A percentile compares a stretch with the other conserved stretches of the same genome.
Evolutionary conservation across 1,140 invertebrate genomes (phyloP).

Genomic region (Aphaenogaster ashmeadi): DNA sequence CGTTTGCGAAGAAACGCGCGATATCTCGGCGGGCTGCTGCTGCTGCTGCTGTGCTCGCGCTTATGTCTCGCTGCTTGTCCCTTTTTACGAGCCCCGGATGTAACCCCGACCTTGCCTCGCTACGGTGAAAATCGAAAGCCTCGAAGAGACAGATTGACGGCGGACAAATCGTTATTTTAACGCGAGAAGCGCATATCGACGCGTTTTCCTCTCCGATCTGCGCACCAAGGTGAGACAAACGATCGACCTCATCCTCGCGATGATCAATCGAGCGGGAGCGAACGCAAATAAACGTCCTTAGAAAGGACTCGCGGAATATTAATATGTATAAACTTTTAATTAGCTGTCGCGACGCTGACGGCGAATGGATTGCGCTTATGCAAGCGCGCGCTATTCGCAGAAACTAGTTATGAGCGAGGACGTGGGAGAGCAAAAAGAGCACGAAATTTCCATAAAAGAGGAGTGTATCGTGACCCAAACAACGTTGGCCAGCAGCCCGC

Average conservation of each 20-base stretch:
- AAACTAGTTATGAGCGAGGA: slow-evolving; percentile 52
- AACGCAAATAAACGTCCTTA: slow-evolving; percentile 8
- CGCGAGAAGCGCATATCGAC: not conserved
- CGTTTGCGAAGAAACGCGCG: slow-evolving; percentile 42
- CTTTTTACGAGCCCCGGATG: slow-evolving; percentile 33
- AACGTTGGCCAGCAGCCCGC: slow-evolving; percentile 66
- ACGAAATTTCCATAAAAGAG: slow-evolving; percentile 68
- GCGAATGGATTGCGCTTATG: slow-evolving; percentile 29
- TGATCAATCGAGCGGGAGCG: not conserved
- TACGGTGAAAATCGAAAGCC: slow-evolving; percentile 10
- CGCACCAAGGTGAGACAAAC: not conserved
- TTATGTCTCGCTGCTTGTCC: slow-evolving; percentile 13
- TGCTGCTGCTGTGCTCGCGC: not conserved
- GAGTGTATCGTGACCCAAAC: slow-evolving; percentile 80
- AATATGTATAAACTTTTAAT: slow-evolving; percentile 65
- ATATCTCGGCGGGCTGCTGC: slow-evolving; percentile 23
- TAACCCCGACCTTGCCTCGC: not conserved
- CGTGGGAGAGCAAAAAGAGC: slow-evolving; percentile 40
- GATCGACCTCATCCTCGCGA: not conserved
- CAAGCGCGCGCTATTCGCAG: slow-evolving; percentile 18
- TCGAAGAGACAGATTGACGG: slow-evolving; percentile 7
- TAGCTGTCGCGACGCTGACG: slow-evolving; percentile 11
- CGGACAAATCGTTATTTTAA: slow-evolving; percentile 44
- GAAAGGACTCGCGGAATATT: slow-evolving; percentile 19
- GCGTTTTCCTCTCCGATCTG: not conserved